A percentile compares a stretch with the other conserved stretches of the same genome.
These are phyloP conservation scores for Nebria salina DNA, from an alignment of 2,888 invertebrate genomes.

Conservation along the genomic window DNA sequence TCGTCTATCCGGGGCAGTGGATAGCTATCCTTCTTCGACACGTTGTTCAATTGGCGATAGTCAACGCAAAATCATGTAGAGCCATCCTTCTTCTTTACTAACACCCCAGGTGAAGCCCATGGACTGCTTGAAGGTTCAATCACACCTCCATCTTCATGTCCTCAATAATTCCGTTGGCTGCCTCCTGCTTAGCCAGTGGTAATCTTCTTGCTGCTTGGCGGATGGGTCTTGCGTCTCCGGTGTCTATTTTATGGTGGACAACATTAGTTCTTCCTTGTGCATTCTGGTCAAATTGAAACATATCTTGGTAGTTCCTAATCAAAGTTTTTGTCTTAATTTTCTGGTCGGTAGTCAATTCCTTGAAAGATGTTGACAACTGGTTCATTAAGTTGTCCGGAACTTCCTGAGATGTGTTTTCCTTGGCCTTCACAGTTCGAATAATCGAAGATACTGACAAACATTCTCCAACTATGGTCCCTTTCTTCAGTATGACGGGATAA, in stretches of 20 bases:
- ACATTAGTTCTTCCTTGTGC: not conserved
- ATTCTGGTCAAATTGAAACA: not conserved
- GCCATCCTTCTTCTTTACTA: constrained; percentile 44
- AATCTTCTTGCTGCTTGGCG: not conserved
- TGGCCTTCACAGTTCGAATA: not conserved
- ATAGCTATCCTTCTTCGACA: not conserved
- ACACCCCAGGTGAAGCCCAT: constrained; percentile 33
- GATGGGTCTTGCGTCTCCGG: constrained; percentile 15
- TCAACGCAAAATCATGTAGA: constrained; percentile 45
- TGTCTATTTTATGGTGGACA: constrained; percentile 5
- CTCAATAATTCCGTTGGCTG: not conserved
- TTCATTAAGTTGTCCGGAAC: too few species aligned
- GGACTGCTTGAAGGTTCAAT: constrained; percentile 21
- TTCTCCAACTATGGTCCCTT: constrained; percentile 3
- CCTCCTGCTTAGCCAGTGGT: constrained; percentile 9
- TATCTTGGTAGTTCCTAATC: constrained; percentile 5
- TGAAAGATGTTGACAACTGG: too few species aligned
- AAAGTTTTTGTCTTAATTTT: not conserved
- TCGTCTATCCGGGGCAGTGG: constrained; percentile 40
- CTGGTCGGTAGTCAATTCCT: not conserved
- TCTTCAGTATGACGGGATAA: constrained; percentile 11
- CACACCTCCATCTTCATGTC: constrained; percentile 4
- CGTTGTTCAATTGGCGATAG: not conserved
- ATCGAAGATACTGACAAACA: not conserved
- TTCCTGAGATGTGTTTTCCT: not conserved